Evolutionary conservation across 2,113 vertebrate species (phyloP).

Genomic region (Boulengeromyrus knoepffleri): DNA sequence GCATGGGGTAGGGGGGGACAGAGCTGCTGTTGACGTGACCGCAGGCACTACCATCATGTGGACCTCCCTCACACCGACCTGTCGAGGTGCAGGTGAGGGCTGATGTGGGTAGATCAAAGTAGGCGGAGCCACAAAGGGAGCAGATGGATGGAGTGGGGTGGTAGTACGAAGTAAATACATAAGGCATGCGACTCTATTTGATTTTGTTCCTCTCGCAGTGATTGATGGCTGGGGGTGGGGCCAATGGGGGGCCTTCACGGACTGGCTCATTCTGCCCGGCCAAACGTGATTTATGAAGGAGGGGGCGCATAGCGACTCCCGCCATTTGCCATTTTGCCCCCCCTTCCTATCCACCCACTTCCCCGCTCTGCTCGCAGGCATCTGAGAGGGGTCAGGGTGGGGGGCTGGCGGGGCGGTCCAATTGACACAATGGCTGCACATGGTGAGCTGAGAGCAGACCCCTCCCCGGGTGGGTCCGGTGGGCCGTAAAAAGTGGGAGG

Average conservation of each 20-base stretch:
- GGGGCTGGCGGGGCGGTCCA: conserved; percentile 29
- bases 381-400: conserved; percentile 44
- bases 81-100: background rate
- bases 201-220: conserved; percentile 38
- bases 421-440: conserved; percentile 53
- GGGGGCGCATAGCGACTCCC: conserved; percentile 53
- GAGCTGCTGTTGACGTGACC: background rate
- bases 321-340: conserved; percentile 56
- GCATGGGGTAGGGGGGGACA: background rate
- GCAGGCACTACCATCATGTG: background rate
- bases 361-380: conserved; percentile 49
- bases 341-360: background rate
- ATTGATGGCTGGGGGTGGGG: conserved; percentile 61
- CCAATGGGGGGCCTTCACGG: conserved; percentile 55
- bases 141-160: background rate
- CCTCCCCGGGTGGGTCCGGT: background rate
- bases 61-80: background rate
- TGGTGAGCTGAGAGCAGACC: conserved; percentile 32
- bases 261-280: conserved; percentile 64
- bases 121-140: background rate
- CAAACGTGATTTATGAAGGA: conserved; percentile 65
- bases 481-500: background rate
- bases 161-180: conserved; percentile 2
- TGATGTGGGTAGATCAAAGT: background rate
- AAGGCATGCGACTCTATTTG: conserved; percentile 2